These are phyloP conservation scores for Drosophila lacertosa DNA, from an alignment of 1,140 invertebrate species.

Conservation along the genomic window DNA sequence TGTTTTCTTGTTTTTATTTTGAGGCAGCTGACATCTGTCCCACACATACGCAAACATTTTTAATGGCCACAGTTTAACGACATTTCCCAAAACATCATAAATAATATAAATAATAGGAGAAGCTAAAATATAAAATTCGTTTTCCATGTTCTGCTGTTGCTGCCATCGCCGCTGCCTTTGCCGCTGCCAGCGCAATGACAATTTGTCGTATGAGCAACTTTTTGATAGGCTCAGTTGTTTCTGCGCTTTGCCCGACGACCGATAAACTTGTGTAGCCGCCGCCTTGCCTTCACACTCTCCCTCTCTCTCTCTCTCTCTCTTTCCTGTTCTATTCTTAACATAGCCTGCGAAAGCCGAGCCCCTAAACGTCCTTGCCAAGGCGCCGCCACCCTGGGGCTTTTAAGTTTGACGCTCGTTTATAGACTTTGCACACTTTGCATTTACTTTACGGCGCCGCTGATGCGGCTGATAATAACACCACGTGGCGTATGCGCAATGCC, in stretches of 20 bases:
- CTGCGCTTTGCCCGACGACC: conserved; percentile 14
- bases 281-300: conserved; percentile 4
- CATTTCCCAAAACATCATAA: conserved; percentile 68
- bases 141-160: conserved; percentile 26
- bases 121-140: conserved; percentile 67
- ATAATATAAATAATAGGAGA: conserved; percentile 79
- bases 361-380: conserved; percentile 60
- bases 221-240: conserved; percentile 64
- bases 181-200: conserved; percentile 47
- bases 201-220: conserved; percentile 79
- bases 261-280: conserved; percentile 59
- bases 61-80: conserved; percentile 73
- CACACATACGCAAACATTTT: conserved; percentile 51
- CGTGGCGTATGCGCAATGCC: conserved; percentile 73
- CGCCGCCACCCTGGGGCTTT: conserved; percentile 76
- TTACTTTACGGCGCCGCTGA: conserved; percentile 80
- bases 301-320: neutral
- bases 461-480: conserved; percentile 79
- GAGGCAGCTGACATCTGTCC: conserved; percentile 65
- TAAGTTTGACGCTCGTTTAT: conserved; percentile 82
- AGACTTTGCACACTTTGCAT: conserved; percentile 82
- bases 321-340: neutral
- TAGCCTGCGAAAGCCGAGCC: conserved; percentile 1
- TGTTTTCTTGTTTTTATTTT: conserved; percentile 16
- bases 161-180: conserved; percentile 3